Conservation (phyloP, 1,140 invertebrate species). For the Hycleus cichorii region DNA sequence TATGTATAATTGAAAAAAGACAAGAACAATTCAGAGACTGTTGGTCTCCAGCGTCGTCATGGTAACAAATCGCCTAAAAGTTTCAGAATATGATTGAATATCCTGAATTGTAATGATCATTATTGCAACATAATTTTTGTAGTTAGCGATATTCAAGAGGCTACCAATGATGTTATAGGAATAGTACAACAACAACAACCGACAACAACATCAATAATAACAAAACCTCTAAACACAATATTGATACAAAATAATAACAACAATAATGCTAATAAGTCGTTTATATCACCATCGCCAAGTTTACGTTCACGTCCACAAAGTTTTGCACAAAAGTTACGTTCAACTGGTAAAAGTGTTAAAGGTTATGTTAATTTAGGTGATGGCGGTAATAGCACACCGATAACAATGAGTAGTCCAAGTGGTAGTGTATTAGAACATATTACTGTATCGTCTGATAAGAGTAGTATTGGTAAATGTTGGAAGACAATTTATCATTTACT, state of each 20-base stretch:
- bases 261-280: constrained; percentile 39
- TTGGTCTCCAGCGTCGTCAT: too few relatives aligned
- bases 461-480: constrained; percentile 69
- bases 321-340: constrained; percentile 77
- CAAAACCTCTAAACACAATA: background rate
- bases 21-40: too few relatives aligned
- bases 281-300: constrained; percentile 55
- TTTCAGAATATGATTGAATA: too few relatives aligned
- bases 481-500: constrained; percentile 88
- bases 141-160: background rate
- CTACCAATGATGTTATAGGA: background rate
- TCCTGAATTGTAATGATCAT: background rate
- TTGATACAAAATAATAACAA: constrained; percentile 43
- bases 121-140: background rate
- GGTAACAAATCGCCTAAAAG: too few relatives aligned
- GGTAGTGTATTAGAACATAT: constrained; percentile 53
- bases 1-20: too few relatives aligned
- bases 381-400: constrained; percentile 58
- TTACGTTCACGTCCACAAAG: constrained; percentile 69
- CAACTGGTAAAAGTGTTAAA: constrained; percentile 75
- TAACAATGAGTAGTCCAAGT: constrained; percentile 54
- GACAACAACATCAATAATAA: background rate
- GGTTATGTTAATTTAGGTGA: constrained; percentile 52
- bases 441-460: constrained; percentile 44
- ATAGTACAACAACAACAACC: background rate